Base-by-base conservation (phyloP, 1,140 invertebrate species). In the Calephelis virginiensis region DNA sequence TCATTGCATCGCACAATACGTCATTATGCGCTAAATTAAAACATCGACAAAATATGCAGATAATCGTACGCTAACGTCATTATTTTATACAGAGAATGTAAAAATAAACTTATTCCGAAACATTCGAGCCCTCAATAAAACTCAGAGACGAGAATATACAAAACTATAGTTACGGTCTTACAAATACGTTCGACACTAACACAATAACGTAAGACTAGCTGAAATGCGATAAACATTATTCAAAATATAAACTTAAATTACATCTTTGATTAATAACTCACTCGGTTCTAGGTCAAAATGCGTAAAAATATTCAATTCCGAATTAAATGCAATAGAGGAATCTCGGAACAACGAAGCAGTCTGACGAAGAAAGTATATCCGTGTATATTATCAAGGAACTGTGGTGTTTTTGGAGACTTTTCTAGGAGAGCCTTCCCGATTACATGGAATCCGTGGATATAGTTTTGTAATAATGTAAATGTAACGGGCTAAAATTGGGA, bases 181-280 rank as follows among this genome's bases (percentile, higher is more conserved):
- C 79, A 85, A 78, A 82, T 82, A 86, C 80, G 73, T 82, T 82
- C 81, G 81, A 85, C 77, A 84, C 80, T 87, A 89, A 83, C 70
- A 77, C 76, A 79, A 75, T 89, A 87, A 87, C 83, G 81, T 89
- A 90, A 90, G 89, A 91, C 89, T 91, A 91, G 89, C 75, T 83
- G 89, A 91, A 89, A 91, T 86, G 89, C 87, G 81, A 88, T 91
- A 87, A 85, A 88, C 80, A 91, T 86, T 87, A 89, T 81, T 78
- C 76, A 85, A 82, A 85, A 82, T 82, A 80, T 79, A 80, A 88
- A 90, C 83, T 85, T 88, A 87, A 89, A 85, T 85, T 89, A 90
- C 82, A 90, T 91, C 86, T 91, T 89, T 89, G 89, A 89, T 89
- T 83, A 81, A 82, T 77, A 89, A 87, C 85, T 89, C 85, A 90